Conservation (phyloP, 1,140 invertebrate species). For the Cryptotermes secundus region DNA sequence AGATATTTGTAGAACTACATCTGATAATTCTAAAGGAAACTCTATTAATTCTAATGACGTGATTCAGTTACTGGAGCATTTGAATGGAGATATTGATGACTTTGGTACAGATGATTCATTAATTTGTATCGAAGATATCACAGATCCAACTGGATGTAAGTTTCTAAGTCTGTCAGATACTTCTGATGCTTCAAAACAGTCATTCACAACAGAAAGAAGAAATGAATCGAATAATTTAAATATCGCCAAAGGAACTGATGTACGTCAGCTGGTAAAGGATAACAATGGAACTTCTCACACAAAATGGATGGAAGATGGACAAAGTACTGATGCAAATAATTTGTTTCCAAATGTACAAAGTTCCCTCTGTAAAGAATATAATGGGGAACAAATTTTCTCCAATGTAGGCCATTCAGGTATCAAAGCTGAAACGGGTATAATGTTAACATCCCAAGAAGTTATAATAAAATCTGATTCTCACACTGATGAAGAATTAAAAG, state of each 20-base stretch:
- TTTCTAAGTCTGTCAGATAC: background rate
- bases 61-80: background rate
- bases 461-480: background rate
- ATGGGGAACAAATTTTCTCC: no score
- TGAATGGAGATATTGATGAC: background rate
- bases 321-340: no score
- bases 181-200: background rate
- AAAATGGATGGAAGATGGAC: no score
- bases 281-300: no score
- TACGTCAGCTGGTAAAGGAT: no score
- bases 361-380: no score
- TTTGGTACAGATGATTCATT: background rate
- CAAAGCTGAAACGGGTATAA: no score
- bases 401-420: no score
- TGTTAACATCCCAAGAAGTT: no score
- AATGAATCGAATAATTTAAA: background rate
- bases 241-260: no score
- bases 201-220: background rate
- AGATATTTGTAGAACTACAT: background rate
- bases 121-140: slow-evolving; percentile 8
- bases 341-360: no score
- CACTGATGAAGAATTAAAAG: background rate
- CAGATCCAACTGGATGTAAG: background rate
- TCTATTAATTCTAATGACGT: background rate
- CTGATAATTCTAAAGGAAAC: background rate